Conservation (phyloP, 2,113 vertebrate species). For the Polypterus senegalus region DNA sequence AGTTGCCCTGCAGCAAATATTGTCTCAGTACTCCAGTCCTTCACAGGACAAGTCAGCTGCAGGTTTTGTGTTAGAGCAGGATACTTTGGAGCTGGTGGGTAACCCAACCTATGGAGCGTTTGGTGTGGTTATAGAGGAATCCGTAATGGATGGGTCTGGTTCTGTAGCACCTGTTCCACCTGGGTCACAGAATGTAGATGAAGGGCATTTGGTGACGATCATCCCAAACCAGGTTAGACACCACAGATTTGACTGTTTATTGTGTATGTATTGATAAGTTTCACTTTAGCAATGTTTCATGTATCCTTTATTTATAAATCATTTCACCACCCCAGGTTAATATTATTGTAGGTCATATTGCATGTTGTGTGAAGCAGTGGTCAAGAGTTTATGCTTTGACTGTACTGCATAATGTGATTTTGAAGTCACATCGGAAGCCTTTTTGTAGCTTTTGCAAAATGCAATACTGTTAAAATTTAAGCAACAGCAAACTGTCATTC, state of each 20-base stretch:
- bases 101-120: slow-evolving; percentile 44
- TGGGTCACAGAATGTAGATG: slow-evolving; percentile 39
- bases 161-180: slow-evolving; percentile 32
- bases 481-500: too few species aligned
- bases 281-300: too few species aligned
- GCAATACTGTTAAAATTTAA: too few species aligned
- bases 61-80: slow-evolving; percentile 51
- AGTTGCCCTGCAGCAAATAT: slow-evolving; percentile 38
- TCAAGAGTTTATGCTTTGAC: too few species aligned
- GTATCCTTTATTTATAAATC: too few species aligned
- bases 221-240: slow-evolving; percentile 44
- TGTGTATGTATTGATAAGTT: too few species aligned
- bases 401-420: too few species aligned
- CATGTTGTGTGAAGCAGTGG: too few species aligned
- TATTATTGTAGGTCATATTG: too few species aligned
- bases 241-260: neutral
- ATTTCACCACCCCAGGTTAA: too few species aligned
- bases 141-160: slow-evolving; percentile 28
- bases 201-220: slow-evolving; percentile 44
- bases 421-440: too few species aligned
- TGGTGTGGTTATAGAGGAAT: slow-evolving; percentile 56
- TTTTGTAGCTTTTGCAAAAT: too few species aligned
- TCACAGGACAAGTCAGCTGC: slow-evolving; percentile 33
- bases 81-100: slow-evolving; percentile 43
- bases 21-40: slow-evolving; percentile 35